A percentile compares a stretch with the other conserved stretches of the same genome.
These are phyloP conservation scores for Tragulus kanchil DNA, from an alignment of 2,113 vertebrate genomes.

Conservation along the genomic window DNA sequence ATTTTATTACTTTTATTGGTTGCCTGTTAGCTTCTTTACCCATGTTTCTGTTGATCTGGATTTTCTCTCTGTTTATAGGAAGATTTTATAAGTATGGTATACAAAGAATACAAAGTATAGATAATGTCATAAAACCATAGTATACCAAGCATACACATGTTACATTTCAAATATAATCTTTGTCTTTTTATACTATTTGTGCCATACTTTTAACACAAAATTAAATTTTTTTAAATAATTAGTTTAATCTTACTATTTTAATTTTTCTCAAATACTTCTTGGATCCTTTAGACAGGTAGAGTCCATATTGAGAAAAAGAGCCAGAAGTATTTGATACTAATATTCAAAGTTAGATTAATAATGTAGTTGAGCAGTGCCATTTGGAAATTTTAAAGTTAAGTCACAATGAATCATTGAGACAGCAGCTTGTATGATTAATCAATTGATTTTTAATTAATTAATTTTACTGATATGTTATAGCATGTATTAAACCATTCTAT, in stretches of 20 bases:
- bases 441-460: neutral
- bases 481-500: neutral
- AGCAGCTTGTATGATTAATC: neutral
- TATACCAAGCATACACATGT: neutral
- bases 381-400: neutral
- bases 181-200: neutral
- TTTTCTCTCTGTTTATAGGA: neutral
- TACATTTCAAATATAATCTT: neutral
- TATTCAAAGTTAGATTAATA: neutral
- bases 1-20: neutral
- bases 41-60: neutral
- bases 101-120: neutral
- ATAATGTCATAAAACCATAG: neutral
- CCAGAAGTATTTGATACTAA: neutral
- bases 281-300: neutral
- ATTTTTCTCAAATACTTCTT: neutral
- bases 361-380: neutral
- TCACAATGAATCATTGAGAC: neutral
- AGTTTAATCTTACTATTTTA: neutral
- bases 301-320: neutral
- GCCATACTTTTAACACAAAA: neutral
- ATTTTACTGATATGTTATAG: neutral
- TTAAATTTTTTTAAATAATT: slow-evolving; percentile 17
- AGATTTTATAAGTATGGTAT: neutral
- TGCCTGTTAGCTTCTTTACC: neutral